Percentiles rank a stretch among this genome's conserved stretches.
Evolutionary conservation across 2,797 vertebrate species (phyloP).

Genomic region (Chelon labrosus): DNA sequence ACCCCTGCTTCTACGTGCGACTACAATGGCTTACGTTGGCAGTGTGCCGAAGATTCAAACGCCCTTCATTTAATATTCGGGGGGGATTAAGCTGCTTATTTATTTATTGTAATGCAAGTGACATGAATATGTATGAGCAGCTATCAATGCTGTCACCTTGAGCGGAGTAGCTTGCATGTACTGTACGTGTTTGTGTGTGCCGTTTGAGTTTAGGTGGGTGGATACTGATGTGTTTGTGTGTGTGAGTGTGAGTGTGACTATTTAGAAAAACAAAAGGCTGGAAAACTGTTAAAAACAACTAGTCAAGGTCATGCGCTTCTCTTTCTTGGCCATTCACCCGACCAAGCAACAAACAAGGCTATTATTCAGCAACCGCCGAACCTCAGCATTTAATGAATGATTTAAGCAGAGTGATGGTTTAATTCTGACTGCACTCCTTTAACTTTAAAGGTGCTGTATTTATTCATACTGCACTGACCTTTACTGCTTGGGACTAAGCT

Average conservation of each 20-base stretch:
- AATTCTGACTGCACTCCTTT: not conserved
- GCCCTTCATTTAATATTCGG: constrained; percentile 72
- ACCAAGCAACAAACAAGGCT: constrained; percentile 21
- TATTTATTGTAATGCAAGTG: constrained; percentile 72
- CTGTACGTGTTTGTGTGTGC: too few relatives aligned
- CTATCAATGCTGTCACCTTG: constrained; percentile 75
- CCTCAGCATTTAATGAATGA: not conserved
- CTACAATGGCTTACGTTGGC: constrained; percentile 37
- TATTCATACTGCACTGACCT: not conserved
- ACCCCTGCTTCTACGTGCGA: constrained; percentile 40
- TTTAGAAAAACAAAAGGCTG: constrained; percentile 43
- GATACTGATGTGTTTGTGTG: not conserved
- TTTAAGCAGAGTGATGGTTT: constrained; percentile 6
- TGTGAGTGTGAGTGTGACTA: constrained; percentile 13
- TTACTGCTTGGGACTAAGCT: not conserved
- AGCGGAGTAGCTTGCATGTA: constrained; percentile 32
- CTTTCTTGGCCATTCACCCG: constrained; percentile 14
- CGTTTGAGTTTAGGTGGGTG: not conserved
- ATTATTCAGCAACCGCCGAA: not conserved
- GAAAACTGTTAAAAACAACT: constrained; percentile 29
- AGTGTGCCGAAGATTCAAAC: constrained; percentile 49
- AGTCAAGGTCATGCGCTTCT: constrained; percentile 47
- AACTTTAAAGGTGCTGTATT: not conserved
- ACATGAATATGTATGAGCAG: constrained; percentile 73
- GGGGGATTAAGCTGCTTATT: constrained; percentile 65